Percentiles rank a stretch among this genome's conserved stretches.
Conservation (phyloP, 64 coral and sea anemone species). For the Actinia tenebrosa region DNA sequence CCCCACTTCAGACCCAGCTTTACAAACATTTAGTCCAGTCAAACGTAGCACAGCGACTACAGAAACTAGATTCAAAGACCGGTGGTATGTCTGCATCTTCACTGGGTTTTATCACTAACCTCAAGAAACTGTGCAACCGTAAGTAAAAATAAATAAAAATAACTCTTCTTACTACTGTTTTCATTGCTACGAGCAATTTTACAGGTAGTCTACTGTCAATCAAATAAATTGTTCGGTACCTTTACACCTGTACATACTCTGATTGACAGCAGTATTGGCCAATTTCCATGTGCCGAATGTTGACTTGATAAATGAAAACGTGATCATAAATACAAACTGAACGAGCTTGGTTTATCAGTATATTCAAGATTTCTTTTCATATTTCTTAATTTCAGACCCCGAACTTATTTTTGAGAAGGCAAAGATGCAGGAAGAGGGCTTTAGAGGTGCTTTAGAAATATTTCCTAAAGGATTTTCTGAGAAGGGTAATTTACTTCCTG, state of each 20-base stretch:
- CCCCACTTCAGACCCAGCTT: constrained; percentile 61
- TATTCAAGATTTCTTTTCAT: background rate
- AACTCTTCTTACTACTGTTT: too few relatives aligned
- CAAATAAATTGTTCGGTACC: too few relatives aligned
- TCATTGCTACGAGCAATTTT: too few relatives aligned
- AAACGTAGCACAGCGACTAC: constrained; percentile 52
- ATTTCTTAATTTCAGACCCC: constrained; percentile 42
- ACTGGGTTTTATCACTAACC: constrained; percentile 91
- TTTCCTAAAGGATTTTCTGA: constrained; percentile 60
- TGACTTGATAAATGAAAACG: too few relatives aligned
- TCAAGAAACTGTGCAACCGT: constrained; percentile 97
- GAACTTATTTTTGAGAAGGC: constrained; percentile 86
- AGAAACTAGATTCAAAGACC: constrained; percentile 49
- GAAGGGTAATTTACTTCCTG: constrained; percentile 59
- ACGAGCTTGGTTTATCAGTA: too few relatives aligned
- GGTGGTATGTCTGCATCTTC: constrained; percentile 77
- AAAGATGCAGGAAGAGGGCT: constrained; percentile 66
- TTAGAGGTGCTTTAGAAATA: constrained; percentile 60
- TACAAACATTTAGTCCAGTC: constrained; percentile 78
- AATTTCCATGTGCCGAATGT: too few relatives aligned
- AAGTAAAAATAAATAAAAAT: constrained; percentile 21
- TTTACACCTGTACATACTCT: too few relatives aligned
- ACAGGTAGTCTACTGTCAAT: too few relatives aligned
- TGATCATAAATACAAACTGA: too few relatives aligned
- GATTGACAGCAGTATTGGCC: too few relatives aligned